Conservation (phyloP, 2,888 invertebrate genomes). For the Orthosia gracilis region DNA sequence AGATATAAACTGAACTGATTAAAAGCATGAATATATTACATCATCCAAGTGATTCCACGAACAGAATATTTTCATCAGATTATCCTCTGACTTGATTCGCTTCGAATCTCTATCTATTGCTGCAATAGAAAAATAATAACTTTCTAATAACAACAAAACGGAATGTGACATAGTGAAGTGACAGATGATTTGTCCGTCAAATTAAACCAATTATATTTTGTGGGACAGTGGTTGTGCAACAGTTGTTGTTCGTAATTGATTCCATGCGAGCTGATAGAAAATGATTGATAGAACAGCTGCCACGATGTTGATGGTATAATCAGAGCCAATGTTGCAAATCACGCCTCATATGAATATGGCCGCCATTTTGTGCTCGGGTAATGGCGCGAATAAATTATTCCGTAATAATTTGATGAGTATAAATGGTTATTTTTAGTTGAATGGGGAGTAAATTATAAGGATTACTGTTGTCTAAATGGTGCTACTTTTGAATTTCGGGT, state of each 20-base stretch:
- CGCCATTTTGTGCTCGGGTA: constrained; percentile 62
- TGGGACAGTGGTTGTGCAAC: constrained; percentile 61
- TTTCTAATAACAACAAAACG: constrained; percentile 29
- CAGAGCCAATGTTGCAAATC: constrained; percentile 66
- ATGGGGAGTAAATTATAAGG: constrained; percentile 33
- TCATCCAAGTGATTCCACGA: neutral
- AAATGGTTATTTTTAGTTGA: constrained; percentile 55
- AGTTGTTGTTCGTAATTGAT: constrained; percentile 66
- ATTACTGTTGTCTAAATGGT: constrained; percentile 1
- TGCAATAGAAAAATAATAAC: neutral
- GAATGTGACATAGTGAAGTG: constrained; percentile 53
- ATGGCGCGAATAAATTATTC: constrained; percentile 64
- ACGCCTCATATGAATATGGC: constrained; percentile 57
- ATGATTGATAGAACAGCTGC: constrained; percentile 68
- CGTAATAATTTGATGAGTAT: constrained; percentile 57
- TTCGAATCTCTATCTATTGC: neutral
- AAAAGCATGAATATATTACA: constrained; percentile 11
- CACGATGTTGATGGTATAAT: constrained; percentile 67
- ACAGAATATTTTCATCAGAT: neutral
- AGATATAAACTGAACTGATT: constrained; percentile 19
- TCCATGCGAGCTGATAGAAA: constrained; percentile 64
- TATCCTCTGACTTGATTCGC: neutral
- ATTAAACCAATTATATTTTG: constrained; percentile 69
- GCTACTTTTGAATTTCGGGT: neutral
- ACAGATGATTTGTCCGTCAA: constrained; percentile 46